Base-by-base conservation (phyloP, 2,888 invertebrate species). In the Atethmia centrago region DNA sequence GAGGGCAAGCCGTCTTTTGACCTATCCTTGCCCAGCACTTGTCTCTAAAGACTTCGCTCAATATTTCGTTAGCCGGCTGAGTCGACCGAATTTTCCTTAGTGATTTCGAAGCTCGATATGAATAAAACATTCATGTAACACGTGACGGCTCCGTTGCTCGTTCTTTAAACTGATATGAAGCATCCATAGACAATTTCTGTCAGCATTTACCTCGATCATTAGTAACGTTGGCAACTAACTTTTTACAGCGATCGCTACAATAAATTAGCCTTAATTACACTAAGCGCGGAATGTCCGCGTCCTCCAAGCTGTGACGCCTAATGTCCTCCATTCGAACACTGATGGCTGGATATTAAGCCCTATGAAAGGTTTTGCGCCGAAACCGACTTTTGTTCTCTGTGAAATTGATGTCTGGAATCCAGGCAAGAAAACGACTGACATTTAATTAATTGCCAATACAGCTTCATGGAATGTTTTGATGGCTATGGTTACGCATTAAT, bases 201-300 rank as follows among this genome's bases (percentile, higher is more conserved):
- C 40, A 47, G 9, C 10, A 14, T 71, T 71, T 53, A 59, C 78
- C 31, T 49, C 62, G 47, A 70, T 76, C 42, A 65, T 68, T 72
- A 61, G 31, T 71, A 71, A 64, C 59, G 45, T 62, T 71, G 45
- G 75, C 53, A 59, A 71, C 47, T n/a, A 70, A 78, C 77, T 75
- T 81, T 72, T 81, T 85, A 80, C 83, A 87, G 82, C 86, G 86
- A 87, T 88, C 83, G 85, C 88, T 85, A 87, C 84, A 92, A 92
- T 72, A 64, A 78, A 78, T 93, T 92, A 92, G 84, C 87, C 88
- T 87, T 90, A 91, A 93, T 93, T 89, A 90, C 87, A 86, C 83
- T 86, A 88, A 90, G 88, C 84, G 85, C 80, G 85, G 77, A 85
- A 89, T 79, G 72, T 83, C 74, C 71, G 73, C 83, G 88, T 86